Percentiles rank a stretch among this genome's conserved stretches.
phyloP scores from a whole-genome alignment of 2,113 vertebrate genomes.

The Carlito syrichta region DNA sequence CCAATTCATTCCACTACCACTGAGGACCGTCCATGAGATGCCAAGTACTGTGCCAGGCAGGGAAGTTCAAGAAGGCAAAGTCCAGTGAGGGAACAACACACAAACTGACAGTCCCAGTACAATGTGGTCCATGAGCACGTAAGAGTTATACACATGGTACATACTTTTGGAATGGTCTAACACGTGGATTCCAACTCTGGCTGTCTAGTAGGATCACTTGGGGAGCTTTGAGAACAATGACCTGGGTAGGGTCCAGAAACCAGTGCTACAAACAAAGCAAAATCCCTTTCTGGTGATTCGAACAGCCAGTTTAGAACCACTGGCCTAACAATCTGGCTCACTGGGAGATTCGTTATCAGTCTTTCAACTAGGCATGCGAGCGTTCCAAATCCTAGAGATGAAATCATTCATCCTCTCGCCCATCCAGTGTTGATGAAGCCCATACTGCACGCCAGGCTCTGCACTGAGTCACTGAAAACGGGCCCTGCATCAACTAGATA shows the following conservation, averaged over 20 bases:
- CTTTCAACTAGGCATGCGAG: conserved; percentile 8
- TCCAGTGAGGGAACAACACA: not conserved
- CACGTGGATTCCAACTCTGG: not conserved
- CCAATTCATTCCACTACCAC: not conserved
- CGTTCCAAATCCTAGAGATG: conserved; percentile 9
- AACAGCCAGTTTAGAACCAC: not conserved
- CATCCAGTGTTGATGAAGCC: not conserved
- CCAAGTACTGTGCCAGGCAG: not conserved
- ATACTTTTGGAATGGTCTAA: not conserved
- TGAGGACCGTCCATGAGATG: not conserved
- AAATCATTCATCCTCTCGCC: not conserved
- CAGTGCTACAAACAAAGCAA: not conserved
- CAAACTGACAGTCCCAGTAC: not conserved
- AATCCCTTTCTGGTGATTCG: not conserved
- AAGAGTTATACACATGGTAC: not conserved
- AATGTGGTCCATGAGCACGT: not conserved
- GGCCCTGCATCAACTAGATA: not conserved
- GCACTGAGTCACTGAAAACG: not conserved
- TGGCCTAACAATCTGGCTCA: not conserved
- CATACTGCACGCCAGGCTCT: not conserved
- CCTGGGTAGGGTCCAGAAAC: not conserved
- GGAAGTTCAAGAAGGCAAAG: not conserved
- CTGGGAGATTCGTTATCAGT: not conserved
- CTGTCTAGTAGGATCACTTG: not conserved
- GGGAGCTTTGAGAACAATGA: not conserved